Conservation (phyloP, 2,113 vertebrate genomes). For the Bubo blakistoni region DNA sequence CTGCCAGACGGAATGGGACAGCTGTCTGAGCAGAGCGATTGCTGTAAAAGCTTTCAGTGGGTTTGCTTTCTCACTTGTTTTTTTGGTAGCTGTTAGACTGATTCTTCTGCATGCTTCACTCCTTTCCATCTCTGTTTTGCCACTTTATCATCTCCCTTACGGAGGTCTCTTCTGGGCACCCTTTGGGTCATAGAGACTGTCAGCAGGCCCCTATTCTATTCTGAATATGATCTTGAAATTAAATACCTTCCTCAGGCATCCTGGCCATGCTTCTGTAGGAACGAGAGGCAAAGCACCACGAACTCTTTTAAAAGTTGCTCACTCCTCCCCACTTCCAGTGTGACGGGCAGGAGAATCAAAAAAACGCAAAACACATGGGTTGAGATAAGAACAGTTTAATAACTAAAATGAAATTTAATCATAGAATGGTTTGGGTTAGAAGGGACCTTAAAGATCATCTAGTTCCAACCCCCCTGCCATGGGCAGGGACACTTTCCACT, state of each 20-base stretch:
- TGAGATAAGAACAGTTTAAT: too few species aligned
- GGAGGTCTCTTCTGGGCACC: not conserved
- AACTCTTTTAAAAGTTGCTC: not conserved
- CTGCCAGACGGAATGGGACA: not conserved
- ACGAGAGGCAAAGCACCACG: not conserved
- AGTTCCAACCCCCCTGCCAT: too few species aligned
- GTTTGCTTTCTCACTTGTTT: not conserved
- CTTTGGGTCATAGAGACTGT: accelerated
- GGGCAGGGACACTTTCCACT: too few species aligned
- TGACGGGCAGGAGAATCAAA: too few species aligned
- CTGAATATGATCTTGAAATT: slow-evolving; percentile 1
- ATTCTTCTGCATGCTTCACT: not conserved
- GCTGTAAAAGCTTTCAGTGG: not conserved
- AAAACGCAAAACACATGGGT: too few species aligned
- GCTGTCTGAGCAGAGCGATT: not conserved
- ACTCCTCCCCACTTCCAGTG: too few species aligned
- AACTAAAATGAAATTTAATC: too few species aligned
- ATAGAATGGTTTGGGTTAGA: too few species aligned
- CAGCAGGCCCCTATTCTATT: not conserved
- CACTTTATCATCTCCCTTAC: not conserved
- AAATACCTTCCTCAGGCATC: not conserved
- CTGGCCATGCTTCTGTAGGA: not conserved
- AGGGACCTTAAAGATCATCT: too few species aligned
- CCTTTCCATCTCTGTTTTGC: not conserved
- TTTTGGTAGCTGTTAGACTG: not conserved